Conservation (phyloP, 2,113 vertebrate genomes). For the Amazona guildingii region DNA sequence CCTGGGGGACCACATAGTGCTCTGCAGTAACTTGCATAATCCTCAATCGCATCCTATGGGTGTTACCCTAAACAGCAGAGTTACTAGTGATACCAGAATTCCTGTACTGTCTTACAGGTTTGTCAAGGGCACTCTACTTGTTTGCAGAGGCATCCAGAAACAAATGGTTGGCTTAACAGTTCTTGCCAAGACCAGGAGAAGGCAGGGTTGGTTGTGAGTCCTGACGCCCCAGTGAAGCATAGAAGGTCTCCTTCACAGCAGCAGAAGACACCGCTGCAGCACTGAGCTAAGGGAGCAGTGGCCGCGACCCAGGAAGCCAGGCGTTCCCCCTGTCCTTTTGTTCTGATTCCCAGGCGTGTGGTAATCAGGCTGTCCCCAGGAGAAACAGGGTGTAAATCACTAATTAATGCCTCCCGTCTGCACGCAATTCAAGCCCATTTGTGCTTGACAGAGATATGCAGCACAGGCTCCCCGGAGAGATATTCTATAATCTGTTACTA, state of each 20-base stretch:
- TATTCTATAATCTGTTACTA: background rate
- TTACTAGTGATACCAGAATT: background rate
- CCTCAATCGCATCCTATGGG: background rate
- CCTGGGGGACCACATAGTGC: background rate
- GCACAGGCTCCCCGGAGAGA: background rate
- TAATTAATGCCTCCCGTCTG: background rate
- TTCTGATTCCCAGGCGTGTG: background rate
- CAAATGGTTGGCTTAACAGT: background rate
- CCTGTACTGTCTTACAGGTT: background rate
- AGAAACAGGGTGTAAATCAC: background rate
- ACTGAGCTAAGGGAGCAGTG: rapidly evolving
- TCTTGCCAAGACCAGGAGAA: background rate
- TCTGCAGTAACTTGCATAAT: background rate
- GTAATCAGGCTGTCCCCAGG: background rate
- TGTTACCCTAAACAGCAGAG: background rate
- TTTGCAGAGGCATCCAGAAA: background rate
- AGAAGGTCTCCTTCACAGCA: rapidly evolving
- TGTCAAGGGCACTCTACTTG: background rate
- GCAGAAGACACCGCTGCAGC: background rate
- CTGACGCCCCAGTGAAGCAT: rapidly evolving
- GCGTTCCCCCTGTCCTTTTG: background rate
- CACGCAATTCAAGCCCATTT: background rate
- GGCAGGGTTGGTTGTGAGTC: rapidly evolving
- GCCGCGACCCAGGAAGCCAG: background rate
- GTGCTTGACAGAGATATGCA: background rate